Base-by-base conservation (phyloP, 2,888 invertebrate species). In the Nomada fucata region DNA sequence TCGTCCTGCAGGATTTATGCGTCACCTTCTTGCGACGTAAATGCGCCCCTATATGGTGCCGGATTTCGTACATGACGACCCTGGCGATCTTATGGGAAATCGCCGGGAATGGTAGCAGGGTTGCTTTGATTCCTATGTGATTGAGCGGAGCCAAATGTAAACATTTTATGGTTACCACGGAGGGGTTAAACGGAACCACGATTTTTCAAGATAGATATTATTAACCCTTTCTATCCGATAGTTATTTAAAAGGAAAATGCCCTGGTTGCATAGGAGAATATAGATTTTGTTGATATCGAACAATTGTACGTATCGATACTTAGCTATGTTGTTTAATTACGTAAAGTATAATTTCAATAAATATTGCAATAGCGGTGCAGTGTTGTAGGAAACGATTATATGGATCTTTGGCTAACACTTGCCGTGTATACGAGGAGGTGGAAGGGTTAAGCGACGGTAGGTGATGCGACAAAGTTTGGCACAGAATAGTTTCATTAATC, bases 1-100 rank as follows among this genome's bases (percentile, higher is more conserved):
- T 82, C 74, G 52, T 36, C 55, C 75, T 68, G 74, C 67, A 82
- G 81, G 84, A 88, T 88, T 88, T 89, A 89, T 75, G 85, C 61
- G 42, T 70, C 61, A 59, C 69, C 69, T 63, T 76, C 77, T 76
- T 76, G 57, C 55, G 67, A 42, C 69, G 74, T 80, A 61, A 82
- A 86, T 84, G 82, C 75, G 68, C 69, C 55, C 65, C 52, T 57
- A 13, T 71, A 79, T 69, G 55, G 71, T 74, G 59, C 50, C 26
- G 23, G 57, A 26, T 61, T 67, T 67, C 60, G 23, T 29, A n/a
- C 65, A 47, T 47, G 71, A 80, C 72, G 70, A 50, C 55, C n/a
- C 36, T 36, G 36, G 23, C 42, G 74, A 26, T 67, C 44, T 84
- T 65, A 69, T 73, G 73, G 50, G 76, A 78, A 81, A 76, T 65